Evolutionary conservation across 2,797 vertebrate species (phyloP), one percentile per base, ranked within the genome.

Genomic region (Pangasius larnaudii): DNA sequence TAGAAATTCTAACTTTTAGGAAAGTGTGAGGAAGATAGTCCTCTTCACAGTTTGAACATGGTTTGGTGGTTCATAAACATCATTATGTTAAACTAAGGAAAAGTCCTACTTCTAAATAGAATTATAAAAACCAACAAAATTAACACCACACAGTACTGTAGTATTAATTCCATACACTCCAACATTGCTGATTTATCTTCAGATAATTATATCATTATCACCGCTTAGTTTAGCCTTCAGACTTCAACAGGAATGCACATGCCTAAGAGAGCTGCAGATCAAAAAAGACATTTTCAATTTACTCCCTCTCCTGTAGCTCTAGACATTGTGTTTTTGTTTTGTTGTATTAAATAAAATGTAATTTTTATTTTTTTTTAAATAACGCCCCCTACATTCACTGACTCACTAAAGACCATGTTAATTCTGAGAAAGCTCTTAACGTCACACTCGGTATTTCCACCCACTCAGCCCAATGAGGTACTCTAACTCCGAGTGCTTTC

Each of bases 71-170:
- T 65, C 0, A 27, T 51, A 71, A 85, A 86, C n/a, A 84, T 80
- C 2, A 39, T 67, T 53, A 80, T 46, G 51, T 81, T 67, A 67
- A 89, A 81, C 39, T 14, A 80, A 58, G 61, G 36, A 65, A 84
- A 88, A 58, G 5, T 30, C 33, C 72, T 79, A 85, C 24, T 75
- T 78, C 16, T 61, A 61, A n/a, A 61, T 8, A 49, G 22, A 67
- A 24, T 30, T 30, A 74, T 4, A 8, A 77, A 51, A 61, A 78
- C 63, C 24, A 53, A 65, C 0, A 39, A 86, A 67, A 89, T 42
- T 39, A 89, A 89, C 39, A 86, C 83, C 59, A 82, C 49, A 87
- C 19, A 78, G n/a, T 46, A 87, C 58, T 67, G 86, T 42, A 90
- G 78, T 78, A 58, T 85, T 56, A 19, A 86, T 86, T 49, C 58